Conservation (phyloP, 2,113 vertebrate species). For the Cebus imitator region DNA sequence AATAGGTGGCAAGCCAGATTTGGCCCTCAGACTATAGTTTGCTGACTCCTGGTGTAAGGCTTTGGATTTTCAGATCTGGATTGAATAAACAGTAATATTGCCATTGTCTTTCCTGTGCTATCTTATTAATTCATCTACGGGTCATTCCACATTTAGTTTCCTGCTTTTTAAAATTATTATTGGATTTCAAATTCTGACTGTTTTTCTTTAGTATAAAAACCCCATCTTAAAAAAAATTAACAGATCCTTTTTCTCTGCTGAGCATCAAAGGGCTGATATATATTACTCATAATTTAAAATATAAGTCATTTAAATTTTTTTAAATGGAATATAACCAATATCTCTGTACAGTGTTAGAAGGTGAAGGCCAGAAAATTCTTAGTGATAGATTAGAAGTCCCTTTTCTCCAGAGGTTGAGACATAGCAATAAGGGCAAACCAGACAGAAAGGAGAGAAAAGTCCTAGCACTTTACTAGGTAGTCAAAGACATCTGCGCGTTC, state of each 20-base stretch:
- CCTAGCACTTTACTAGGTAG: rapidly evolving
- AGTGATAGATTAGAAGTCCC: neutral
- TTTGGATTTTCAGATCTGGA: neutral
- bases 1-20: rapidly evolving
- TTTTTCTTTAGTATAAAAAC: neutral
- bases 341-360: neutral
- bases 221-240: neutral
- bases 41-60: neutral
- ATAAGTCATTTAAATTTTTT: neutral
- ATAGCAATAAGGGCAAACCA: rapidly evolving
- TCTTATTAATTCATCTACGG: neutral
- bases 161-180: neutral
- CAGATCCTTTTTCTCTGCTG: neutral
- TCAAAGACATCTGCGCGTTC: rapidly evolving
- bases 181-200: neutral
- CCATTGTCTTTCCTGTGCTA: too few relatives aligned
- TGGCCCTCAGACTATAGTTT: neutral
- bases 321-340: neutral
- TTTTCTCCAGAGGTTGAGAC: neutral
- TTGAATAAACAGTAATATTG: neutral
- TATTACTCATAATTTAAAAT: neutral
- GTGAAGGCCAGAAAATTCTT: neutral
- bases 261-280: neutral
- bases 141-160: neutral
- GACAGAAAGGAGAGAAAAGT: neutral